These are phyloP conservation scores for Blastobasis lacticolella DNA, from an alignment of 2,888 invertebrate genomes.

Conservation along the genomic window DNA sequence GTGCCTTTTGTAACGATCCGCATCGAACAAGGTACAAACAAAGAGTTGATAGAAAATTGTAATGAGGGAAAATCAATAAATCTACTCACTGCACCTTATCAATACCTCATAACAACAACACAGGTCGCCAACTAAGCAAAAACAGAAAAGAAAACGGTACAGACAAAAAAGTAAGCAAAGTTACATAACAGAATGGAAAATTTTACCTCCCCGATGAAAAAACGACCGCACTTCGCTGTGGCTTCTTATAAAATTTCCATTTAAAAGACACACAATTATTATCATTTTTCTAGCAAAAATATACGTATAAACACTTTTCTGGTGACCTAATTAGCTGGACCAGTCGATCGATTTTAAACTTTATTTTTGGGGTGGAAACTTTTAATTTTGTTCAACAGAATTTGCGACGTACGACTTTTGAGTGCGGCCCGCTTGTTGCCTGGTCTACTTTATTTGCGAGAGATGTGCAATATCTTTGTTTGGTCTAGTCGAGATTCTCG, in stretches of 20 bases:
- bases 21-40: no score
- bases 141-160: constrained; percentile 11
- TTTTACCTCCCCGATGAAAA: constrained; percentile 48
- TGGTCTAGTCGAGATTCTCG: constrained; percentile 27
- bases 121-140: constrained; percentile 3
- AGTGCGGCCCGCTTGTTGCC: constrained; percentile 20
- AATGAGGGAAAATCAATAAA: no score
- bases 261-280: constrained; percentile 66
- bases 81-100: no score
- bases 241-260: constrained; percentile 69
- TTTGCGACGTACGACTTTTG: constrained; percentile 31
- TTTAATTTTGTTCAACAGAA: constrained; percentile 15
- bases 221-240: constrained; percentile 53
- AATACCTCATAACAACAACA: no score
- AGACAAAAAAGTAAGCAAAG: constrained; percentile 33
- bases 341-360: constrained; percentile 17
- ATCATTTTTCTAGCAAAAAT: constrained; percentile 71
- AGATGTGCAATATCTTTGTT: constrained; percentile 35
- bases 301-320: constrained; percentile 25
- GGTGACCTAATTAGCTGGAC: constrained; percentile 23
- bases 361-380: constrained; percentile 22
- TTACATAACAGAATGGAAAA: constrained; percentile 35
- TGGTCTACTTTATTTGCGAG: constrained; percentile 67
- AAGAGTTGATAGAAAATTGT: no score
- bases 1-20: no score